Evolutionary conservation across 2,888 invertebrate genomes (phyloP).

Genomic region (Plemyria rubiginata): DNA sequence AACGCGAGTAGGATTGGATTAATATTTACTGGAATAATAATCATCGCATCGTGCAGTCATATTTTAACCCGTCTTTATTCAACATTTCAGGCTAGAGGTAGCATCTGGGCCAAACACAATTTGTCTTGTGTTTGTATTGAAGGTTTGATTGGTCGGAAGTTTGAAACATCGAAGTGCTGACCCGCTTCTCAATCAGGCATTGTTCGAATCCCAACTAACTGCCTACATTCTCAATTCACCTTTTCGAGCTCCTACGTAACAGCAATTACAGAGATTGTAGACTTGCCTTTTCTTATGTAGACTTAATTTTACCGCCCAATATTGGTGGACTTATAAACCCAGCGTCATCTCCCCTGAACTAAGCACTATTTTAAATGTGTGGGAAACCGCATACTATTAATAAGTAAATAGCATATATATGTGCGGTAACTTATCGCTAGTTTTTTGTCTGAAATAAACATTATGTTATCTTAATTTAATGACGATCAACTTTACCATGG

Average conservation of each 20-base stretch:
- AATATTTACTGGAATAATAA: not conserved
- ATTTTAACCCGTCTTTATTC: not conserved
- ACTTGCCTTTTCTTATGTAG: too few species aligned
- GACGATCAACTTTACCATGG: too few species aligned
- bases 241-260: not conserved
- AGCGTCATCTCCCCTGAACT: too few species aligned
- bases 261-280: too few species aligned
- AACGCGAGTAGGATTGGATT: not conserved
- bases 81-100: constrained; percentile 3
- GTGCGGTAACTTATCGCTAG: too few species aligned
- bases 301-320: too few species aligned
- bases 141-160: constrained; percentile 15
- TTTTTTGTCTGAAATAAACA: too few species aligned
- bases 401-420: too few species aligned
- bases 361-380: too few species aligned
- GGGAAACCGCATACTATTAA: too few species aligned
- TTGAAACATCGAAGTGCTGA: constrained; percentile 8
- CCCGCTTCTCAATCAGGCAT: not conserved
- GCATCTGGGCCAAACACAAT: constrained; percentile 23
- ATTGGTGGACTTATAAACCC: too few species aligned
- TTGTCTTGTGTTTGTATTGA: constrained; percentile 16
- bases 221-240: not conserved
- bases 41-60: not conserved
- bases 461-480: too few species aligned
- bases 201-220: not conserved